Evolutionary conservation across 2,113 vertebrate species (phyloP).

Genomic region (Gymnogyps californianus): DNA sequence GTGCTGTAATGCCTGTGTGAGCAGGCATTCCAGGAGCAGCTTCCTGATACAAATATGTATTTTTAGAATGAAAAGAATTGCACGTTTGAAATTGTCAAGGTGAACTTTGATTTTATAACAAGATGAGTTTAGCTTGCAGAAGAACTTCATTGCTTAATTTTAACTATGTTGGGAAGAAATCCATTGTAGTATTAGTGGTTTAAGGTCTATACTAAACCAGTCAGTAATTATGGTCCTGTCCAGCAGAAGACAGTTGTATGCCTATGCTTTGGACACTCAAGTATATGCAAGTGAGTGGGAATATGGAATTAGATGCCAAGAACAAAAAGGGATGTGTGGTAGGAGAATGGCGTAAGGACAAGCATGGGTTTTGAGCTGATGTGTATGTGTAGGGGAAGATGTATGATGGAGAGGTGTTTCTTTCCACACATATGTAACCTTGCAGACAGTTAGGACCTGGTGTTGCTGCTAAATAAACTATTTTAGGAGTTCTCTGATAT

Average conservation of each 20-base stretch:
- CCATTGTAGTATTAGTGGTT: background rate
- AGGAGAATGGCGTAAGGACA: background rate
- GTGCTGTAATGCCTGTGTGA: background rate
- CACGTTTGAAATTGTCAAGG: background rate
- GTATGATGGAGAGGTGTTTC: background rate
- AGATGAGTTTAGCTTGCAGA: background rate
- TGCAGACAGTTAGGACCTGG: background rate
- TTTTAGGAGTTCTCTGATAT: background rate
- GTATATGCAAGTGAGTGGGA: background rate
- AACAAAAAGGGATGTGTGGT: background rate
- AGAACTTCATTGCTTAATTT: background rate
- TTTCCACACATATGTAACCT: background rate
- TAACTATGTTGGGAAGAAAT: background rate
- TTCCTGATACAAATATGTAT: background rate
- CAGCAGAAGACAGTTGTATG: background rate
- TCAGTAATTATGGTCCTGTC: background rate
- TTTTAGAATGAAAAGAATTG: background rate
- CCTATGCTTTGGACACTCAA: background rate
- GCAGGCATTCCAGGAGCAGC: background rate
- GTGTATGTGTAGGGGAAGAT: background rate
- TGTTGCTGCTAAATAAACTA: background rate
- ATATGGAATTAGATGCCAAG: background rate
- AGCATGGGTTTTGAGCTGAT: background rate
- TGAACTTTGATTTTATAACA: background rate
- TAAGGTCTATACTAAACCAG: background rate